Base-by-base conservation (phyloP, 2,888 invertebrate genomes). In the Himalopsyche kuldschensis region DNA sequence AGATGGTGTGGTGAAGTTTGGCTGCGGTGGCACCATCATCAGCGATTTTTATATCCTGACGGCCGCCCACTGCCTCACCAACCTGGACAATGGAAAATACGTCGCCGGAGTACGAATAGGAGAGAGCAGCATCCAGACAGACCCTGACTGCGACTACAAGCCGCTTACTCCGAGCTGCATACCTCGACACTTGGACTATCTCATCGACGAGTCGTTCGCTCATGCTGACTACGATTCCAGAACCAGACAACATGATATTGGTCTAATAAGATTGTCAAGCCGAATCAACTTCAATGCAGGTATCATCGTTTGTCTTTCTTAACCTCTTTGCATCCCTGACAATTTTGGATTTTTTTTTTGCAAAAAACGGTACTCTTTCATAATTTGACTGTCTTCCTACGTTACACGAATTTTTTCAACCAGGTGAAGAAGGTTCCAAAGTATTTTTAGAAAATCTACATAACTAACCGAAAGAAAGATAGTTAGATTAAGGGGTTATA, bases 171-270 rank as follows among this genome's bases (percentile, higher is more conserved):
- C 86, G 8, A 88, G 89, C 0, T 92, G 92, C 84, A 91, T 91
- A 0, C 91, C 91, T 0, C 88, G 89, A 0, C 88, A 89, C 15
- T 92, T 92, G 85, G 91, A 93, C 86, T 90, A 92, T n/a, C 86
- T 88, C 4, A 89, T 93, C 75, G 92, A 90, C 6, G 88, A 88
- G 35, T 86, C 90, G 0, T 90, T 91, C 20, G 88, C 90, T 4
- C 94, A 95, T 88, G 91, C 92, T 0, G 89, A 90, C 3, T 94
- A 93, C 86, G 88, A 86, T 90, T 91, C 87, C 90, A 83, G 8
- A 5, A 31, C 24, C 4, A 69, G 69, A 30, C 69, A 69, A 15
- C 89, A 94, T 86, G 95, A 95, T 86, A 92, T 95, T 77, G 95
- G 92, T 0, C 88, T 95, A 4, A 88, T 94, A 79, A 91, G 93